Evolutionary conservation across 2,888 invertebrate genomes (phyloP).

Genomic region (Drosophila birchii): DNA sequence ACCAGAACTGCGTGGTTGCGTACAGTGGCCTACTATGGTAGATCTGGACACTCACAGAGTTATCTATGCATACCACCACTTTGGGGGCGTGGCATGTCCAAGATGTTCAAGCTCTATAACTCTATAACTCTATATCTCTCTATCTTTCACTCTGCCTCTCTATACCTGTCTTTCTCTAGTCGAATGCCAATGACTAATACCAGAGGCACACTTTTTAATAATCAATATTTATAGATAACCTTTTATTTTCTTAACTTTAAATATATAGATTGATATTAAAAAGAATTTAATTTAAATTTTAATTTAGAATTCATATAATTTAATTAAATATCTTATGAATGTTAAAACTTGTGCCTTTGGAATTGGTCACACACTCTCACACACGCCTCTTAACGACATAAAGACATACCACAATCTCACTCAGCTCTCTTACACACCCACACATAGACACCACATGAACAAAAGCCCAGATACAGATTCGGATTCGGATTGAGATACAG

Average conservation of each 20-base stretch:
- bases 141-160: slow-evolving; percentile 35
- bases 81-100: slow-evolving; percentile 46
- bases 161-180: slow-evolving; percentile 28
- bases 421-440: slow-evolving; percentile 14
- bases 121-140: slow-evolving; percentile 64
- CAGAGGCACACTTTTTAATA: not conserved
- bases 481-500: slow-evolving; percentile 24
- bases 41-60: slow-evolving; percentile 82
- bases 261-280: too few relatives aligned
- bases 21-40: slow-evolving; percentile 85
- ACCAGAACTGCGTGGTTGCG: slow-evolving; percentile 83
- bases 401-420: slow-evolving; percentile 25
- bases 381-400: slow-evolving; percentile 18
- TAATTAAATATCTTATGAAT: not conserved
- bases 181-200: slow-evolving; percentile 45
- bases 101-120: slow-evolving; percentile 62
- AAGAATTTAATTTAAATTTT: too few relatives aligned
- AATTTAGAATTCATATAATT: too few relatives aligned
- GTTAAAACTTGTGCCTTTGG: not conserved
- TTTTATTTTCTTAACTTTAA: too few relatives aligned
- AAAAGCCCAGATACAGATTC: slow-evolving; percentile 27
- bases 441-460: slow-evolving; percentile 13
- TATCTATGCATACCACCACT: slow-evolving; percentile 34
- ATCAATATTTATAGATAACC: not conserved
- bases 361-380: slow-evolving; percentile 3